Base-by-base conservation (phyloP, 1,140 invertebrate species). In the Catajapyx aquilonaris region DNA sequence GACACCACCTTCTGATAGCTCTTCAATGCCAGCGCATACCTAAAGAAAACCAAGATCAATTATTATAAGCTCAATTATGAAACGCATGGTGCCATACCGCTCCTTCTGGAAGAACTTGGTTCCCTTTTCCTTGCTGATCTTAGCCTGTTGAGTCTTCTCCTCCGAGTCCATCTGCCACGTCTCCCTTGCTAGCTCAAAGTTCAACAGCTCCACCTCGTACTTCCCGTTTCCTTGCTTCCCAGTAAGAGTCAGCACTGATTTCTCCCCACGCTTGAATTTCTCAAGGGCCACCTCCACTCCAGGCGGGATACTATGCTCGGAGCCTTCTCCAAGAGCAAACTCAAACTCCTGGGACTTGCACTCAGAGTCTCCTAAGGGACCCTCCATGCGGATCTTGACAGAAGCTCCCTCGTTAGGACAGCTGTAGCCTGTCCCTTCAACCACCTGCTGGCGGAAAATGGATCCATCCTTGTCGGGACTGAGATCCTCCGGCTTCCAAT, bases 311-410 rank as follows among this genome's bases (percentile, higher is more conserved):
- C 73, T 72, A 30, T 56, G 52, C 39, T 80, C 75, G 35, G 57
- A 63, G 15, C 80, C 87, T 60, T 95, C 90, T 0, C 88, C 88
- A n/a, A 94, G 57, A 22, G 58, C 55, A 54, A 94, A 96, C 30
- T 71, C 66, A 0, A 90, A 65, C 44, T 86, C 73, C 48, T 80
- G 62, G 21, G 84, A 56, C 38, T 71, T 77, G 57, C 90, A 85
- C 4, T 70, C 56, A 39, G 54, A 56, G 1, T 59, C 74, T 31
- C 74, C 60, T 46, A 70, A 69, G 45, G 57, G 66, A 22, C 87
- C 90, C 50, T 71, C 64, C 38, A 91, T 49, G 48, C 84, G 19
- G 25, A 15, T n/a, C n/a, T n/a, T n/a, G n/a, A 86, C 77, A 39
- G 68, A 56, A 10, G 77, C 69, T 15, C 76, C 79, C 43, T 91